Conservation (phyloP, 2,888 invertebrate species). For the Masnerella sp. region DNA sequence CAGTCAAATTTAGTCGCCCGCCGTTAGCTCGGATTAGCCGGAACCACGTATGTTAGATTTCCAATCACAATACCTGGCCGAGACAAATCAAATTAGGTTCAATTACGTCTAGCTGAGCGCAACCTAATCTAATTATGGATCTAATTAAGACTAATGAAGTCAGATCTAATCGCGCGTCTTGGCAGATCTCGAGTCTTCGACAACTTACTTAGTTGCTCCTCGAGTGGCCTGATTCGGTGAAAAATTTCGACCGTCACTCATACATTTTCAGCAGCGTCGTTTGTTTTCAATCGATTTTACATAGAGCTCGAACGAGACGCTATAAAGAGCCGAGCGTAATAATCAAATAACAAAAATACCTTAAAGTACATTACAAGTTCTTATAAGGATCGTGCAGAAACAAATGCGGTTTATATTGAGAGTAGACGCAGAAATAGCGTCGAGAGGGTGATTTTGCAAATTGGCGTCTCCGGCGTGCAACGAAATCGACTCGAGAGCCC, state of each 20-base stretch:
- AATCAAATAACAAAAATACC: constrained; percentile 3
- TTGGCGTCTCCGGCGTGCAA: constrained; percentile 24
- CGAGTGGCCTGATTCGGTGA: too few relatives aligned
- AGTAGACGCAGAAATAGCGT: constrained; percentile 11
- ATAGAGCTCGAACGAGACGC: background rate
- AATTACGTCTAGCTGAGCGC: constrained; percentile 22
- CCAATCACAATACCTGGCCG: constrained; percentile 29
- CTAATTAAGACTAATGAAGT: constrained; percentile 24
- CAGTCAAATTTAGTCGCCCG: too few relatives aligned
- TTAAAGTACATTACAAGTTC: constrained; percentile 1
- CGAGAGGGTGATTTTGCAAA: constrained; percentile 34
- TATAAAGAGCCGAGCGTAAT: background rate
- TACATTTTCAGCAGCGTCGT: too few relatives aligned
- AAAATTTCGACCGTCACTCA: too few relatives aligned
- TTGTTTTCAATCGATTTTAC: background rate
- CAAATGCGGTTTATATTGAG: constrained; percentile 22
- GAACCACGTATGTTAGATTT: constrained; percentile 19
- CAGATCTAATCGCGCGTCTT: constrained; percentile 15
- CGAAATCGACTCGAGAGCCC: constrained; percentile 28
- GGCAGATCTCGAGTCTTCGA: too few relatives aligned
- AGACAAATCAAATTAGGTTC: constrained; percentile 40
- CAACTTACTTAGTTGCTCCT: too few relatives aligned
- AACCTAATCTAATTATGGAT: constrained; percentile 36
- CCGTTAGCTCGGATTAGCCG: background rate
- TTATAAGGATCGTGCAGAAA: constrained; percentile 7